Evolutionary conservation across 2,113 vertebrate genomes (phyloP), one percentile per base, ranked within the genome.

Genomic region (Maccullochella peelii): DNA sequence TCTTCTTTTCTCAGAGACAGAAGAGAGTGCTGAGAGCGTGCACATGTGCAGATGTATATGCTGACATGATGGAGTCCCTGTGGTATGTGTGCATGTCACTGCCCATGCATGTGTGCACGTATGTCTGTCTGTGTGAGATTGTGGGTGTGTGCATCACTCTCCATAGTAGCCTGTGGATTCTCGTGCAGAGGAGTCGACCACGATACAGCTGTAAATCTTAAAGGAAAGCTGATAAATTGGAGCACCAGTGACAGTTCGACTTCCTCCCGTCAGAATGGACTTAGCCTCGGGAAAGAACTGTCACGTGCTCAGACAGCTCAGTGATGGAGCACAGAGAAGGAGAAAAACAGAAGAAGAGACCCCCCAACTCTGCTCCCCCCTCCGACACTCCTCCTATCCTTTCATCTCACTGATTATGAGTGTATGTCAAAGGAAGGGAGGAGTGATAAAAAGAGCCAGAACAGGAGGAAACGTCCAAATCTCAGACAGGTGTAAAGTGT

Each of bases 151-250:
- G 55, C 5, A 14, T 50, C 36, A n/a, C 62, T 82, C 49, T 77
- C 69, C 52, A 66, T 54, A 74, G 85, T 38, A 50, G 57, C 70
- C 72, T 82, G 49, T 75, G 61, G 82, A 86, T 87, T 86, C 68
- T 25, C 18, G 25, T 76, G 76, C 63, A 77, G 65, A 86, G 73
- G 84, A 87, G 73, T 80, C 40, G 50, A 47, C 67, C 27, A 5
- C 21, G 27, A 63, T 84, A 58, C 4, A 21, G 44, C 76, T 62
- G 59, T 89, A 90, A 90, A 89, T 89, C 86, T 79, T 67, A 55
- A 86, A 62, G 58, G 80, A 86, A 91, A 91, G 71, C 89, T 86
- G 90, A 90, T 90, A 85, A 93, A 92, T 79, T 59, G 71, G 71
- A 88, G 76, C 83, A 74, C 38, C 77, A 16, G 72, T 86, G 90